Conservation (phyloP, 2,888 invertebrate species). For the Cotesia congregata region DNA sequence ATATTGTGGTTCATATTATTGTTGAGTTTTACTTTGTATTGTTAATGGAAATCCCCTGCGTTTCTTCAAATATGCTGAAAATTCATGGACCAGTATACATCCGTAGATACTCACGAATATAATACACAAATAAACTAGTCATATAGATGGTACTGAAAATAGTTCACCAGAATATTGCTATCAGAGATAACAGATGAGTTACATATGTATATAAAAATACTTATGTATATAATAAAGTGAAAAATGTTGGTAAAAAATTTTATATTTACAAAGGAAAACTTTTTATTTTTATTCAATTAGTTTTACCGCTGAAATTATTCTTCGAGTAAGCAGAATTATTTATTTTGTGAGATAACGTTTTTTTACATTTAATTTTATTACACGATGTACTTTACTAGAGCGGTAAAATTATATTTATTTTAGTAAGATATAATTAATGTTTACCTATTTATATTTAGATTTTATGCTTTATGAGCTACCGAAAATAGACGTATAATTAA, state of each 20-base stretch:
- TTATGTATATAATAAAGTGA: constrained; percentile 14
- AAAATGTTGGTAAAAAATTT: constrained; percentile 38
- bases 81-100: constrained; percentile 43
- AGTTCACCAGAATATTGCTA: constrained; percentile 11
- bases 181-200: constrained; percentile 30
- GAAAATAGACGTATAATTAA: not conserved
- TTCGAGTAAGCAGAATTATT: not conserved
- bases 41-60: constrained; percentile 43
- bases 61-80: constrained; percentile 46
- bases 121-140: constrained; percentile 23
- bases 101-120: constrained; percentile 29
- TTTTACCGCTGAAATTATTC: not conserved
- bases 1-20: not conserved
- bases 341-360: not conserved
- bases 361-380: not conserved
- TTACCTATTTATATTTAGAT: not conserved
- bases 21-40: constrained; percentile 20
- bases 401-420: not conserved
- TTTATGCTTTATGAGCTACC: not conserved
- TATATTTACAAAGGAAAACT: constrained; percentile 26
- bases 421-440: not conserved
- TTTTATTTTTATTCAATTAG: constrained; percentile 28
- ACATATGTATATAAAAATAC: constrained; percentile 26
- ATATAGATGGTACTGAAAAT: not conserved
- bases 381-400: not conserved